A percentile compares a stretch with the other conserved stretches of the same genome.
Evolutionary conservation across 2,888 invertebrate genomes (phyloP).

Genomic region (Hyposoter dolosus): DNA sequence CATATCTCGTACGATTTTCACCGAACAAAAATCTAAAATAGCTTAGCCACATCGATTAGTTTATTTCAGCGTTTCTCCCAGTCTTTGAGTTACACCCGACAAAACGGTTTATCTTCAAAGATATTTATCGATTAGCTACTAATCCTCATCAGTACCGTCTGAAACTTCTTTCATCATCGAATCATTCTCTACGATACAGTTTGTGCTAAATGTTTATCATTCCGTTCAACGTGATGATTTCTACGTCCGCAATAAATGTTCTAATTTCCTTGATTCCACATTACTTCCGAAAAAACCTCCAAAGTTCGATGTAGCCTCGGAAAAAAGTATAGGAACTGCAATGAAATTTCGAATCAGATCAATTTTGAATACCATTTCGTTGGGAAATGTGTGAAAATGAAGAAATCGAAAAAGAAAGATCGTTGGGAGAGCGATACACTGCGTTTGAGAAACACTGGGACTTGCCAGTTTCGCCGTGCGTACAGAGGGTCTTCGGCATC

Average conservation of each 20-base stretch:
- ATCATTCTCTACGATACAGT: not conserved
- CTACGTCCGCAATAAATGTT: not conserved
- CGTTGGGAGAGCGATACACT: not conserved
- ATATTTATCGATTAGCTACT: constrained; percentile 15
- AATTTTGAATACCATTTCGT: not conserved
- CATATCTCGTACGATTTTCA: constrained; percentile 27
- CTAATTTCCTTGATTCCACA: not conserved
- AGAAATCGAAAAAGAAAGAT: not conserved
- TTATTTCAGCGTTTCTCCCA: not conserved
- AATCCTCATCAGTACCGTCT: constrained; percentile 18
- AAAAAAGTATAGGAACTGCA: not conserved
- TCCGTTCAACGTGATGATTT: not conserved
- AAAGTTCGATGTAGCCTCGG: not conserved
- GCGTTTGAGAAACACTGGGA: constrained; percentile 80
- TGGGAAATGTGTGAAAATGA: not conserved
- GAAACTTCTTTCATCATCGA: constrained; percentile 14
- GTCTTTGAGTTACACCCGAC: constrained; percentile 7
- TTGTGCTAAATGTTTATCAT: not conserved
- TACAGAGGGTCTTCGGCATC: constrained; percentile 76
- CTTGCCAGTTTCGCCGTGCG: constrained; percentile 52
- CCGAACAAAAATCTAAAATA: constrained; percentile 11
- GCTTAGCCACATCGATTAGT: not conserved
- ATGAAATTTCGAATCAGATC: not conserved
- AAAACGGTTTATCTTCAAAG: constrained; percentile 5
- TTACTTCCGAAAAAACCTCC: not conserved